phyloP scores from a whole-genome alignment of 2,797 vertebrate genomes.

The Amniataba percoides region DNA sequence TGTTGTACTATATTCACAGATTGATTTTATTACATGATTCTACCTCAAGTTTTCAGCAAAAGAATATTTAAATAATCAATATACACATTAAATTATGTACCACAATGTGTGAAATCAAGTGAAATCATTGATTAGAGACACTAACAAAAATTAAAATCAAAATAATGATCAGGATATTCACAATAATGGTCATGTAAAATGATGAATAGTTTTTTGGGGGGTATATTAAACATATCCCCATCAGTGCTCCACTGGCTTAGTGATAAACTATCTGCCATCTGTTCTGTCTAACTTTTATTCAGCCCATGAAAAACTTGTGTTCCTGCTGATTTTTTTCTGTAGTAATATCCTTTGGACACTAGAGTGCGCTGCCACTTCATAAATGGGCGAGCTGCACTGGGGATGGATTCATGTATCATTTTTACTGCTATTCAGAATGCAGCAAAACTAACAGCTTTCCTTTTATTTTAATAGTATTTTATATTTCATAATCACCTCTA shows the following conservation, averaged over 20 bases:
- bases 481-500: too few species aligned
- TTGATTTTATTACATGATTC: neutral
- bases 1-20: neutral
- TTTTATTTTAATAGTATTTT: neutral
- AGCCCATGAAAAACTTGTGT: neutral
- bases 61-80: neutral
- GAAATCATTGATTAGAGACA: neutral
- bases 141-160: neutral
- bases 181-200: neutral
- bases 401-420: neutral
- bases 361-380: constrained; percentile 54
- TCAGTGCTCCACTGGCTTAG: neutral
- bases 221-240: neutral
- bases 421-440: neutral
- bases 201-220: neutral
- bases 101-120: neutral
- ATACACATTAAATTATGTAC: neutral
- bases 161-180: neutral
- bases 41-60: neutral
- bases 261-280: neutral
- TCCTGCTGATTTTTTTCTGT: neutral
- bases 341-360: constrained; percentile 52
- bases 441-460: neutral
- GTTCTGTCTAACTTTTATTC: neutral
- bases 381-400: neutral